A percentile compares a stretch with the other conserved stretches of the same genome.
Evolutionary conservation across 2,113 vertebrate species (phyloP).

Genomic region (Bambusicola thoracicus): DNA sequence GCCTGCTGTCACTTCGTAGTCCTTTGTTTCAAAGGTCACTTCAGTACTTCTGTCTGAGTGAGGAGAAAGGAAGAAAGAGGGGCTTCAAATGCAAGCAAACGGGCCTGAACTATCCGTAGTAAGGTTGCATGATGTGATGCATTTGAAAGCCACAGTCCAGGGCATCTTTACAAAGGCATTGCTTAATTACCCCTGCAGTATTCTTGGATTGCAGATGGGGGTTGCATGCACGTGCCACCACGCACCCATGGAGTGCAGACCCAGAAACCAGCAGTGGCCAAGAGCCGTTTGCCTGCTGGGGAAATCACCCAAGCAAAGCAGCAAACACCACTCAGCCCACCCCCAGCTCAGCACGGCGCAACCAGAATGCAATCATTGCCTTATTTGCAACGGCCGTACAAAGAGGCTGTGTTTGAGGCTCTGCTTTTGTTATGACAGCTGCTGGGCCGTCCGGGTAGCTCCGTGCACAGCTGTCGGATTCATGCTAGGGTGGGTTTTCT

Average conservation of each 20-base stretch:
- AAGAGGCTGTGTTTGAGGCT: slow-evolving; percentile 37
- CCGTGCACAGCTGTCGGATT: slow-evolving; percentile 22
- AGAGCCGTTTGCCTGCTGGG: background rate
- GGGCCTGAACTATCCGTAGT: background rate
- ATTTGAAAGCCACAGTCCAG: background rate
- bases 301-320: background rate
- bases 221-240: rapidly evolving
- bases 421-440: slow-evolving; percentile 52
- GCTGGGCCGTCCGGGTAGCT: background rate
- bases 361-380: background rate
- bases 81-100: background rate
- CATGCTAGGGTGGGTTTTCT: background rate
- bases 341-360: background rate
- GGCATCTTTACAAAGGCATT: background rate
- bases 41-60: slow-evolving; percentile 19
- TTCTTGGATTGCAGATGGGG: background rate
- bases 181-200: background rate
- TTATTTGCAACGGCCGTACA: background rate
- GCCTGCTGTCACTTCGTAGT: slow-evolving; percentile 47
- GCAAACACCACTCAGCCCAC: background rate
- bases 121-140: background rate
- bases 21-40: slow-evolving; percentile 58
- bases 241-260: rapidly evolving
- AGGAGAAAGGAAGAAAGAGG: background rate
- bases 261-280: background rate